A percentile compares a stretch with the other conserved stretches of the same genome.
phyloP scores from a whole-genome alignment of 2,113 vertebrate genomes.

The Prunella himalayana region DNA sequence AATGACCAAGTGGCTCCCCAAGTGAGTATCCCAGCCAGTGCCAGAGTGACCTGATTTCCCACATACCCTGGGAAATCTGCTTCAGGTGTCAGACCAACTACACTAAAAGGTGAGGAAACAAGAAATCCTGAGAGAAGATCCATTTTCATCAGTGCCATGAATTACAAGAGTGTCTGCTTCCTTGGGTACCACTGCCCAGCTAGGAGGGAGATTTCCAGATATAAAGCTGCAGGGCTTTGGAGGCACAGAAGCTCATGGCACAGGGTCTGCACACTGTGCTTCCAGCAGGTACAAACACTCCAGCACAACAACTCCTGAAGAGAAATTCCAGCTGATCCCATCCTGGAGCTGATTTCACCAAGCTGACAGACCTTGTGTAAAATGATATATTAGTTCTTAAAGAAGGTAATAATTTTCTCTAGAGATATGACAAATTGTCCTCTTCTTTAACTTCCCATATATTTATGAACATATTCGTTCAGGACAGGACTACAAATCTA shows the following conservation, averaged over 20 bases:
- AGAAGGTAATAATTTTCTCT: not conserved
- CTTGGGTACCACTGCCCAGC: not conserved
- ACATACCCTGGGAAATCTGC: not conserved
- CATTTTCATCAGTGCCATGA: not conserved
- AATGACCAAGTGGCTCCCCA: not conserved
- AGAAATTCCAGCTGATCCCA: not conserved
- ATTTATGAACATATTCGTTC: not conserved
- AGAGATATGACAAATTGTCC: not conserved
- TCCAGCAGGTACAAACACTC: not conserved
- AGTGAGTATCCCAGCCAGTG: not conserved
- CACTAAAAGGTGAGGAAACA: not conserved
- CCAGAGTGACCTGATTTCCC: not conserved
- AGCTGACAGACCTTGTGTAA: not conserved
- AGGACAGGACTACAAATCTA: conserved; percentile 14
- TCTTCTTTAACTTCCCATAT: not conserved
- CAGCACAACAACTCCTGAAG: not conserved
- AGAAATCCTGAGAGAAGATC: not conserved
- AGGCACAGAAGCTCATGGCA: not conserved
- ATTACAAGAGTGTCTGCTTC: not conserved
- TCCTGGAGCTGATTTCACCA: not conserved
- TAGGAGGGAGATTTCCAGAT: not conserved
- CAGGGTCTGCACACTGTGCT: fast-evolving
- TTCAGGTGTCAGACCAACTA: not conserved
- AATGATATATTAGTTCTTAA: not conserved
- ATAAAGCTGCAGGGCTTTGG: not conserved